Evolutionary conservation across 2,888 invertebrate species (phyloP).

Genomic region (Agrochola circellaris): DNA sequence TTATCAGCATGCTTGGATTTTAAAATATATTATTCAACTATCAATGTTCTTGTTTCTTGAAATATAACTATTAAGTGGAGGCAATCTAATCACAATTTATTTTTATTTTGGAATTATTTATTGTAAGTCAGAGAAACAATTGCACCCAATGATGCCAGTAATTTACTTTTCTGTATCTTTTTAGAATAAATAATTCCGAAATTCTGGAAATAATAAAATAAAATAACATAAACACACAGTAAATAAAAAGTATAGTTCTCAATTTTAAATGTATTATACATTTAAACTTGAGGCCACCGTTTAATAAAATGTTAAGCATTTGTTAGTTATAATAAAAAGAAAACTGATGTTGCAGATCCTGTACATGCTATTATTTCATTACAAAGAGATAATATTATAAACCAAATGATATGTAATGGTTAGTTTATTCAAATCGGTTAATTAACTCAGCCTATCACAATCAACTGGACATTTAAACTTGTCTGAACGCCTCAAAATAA

Average conservation of each 20-base stretch:
- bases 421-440: background rate
- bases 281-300: background rate
- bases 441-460: background rate
- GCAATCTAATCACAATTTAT: background rate
- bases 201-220: background rate
- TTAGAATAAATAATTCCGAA: background rate
- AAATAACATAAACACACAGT: background rate
- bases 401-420: background rate
- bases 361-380: background rate
- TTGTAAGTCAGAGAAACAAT: background rate
- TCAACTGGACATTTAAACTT: background rate
- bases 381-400: background rate
- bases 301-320: background rate
- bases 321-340: background rate
- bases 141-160: background rate
- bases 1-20: background rate
- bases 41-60: background rate
- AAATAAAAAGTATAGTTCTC: too few species aligned
- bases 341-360: background rate
- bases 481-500: background rate
- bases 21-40: background rate
- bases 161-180: background rate
- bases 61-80: background rate
- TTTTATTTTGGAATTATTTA: background rate
- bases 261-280: background rate